A percentile compares a stretch with the other conserved stretches of the same genome.
Conservation (phyloP, 2,113 vertebrate genomes). For the Aldabrachelys gigantea region DNA sequence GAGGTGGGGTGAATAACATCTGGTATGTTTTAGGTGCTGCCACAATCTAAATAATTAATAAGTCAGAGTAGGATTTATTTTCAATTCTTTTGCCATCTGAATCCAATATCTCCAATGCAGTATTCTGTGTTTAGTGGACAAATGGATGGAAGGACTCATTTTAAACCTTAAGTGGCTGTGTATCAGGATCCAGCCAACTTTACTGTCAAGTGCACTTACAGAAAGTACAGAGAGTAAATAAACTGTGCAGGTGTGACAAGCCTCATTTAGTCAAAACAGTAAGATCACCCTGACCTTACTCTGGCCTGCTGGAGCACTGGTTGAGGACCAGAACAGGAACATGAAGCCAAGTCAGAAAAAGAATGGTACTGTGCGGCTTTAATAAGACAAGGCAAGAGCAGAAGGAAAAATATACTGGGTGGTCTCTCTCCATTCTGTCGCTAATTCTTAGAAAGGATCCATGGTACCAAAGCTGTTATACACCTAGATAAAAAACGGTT, state of each 20-base stretch:
- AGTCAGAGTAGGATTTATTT: not conserved
- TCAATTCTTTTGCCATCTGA: not conserved
- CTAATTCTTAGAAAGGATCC: not conserved
- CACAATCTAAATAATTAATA: not conserved
- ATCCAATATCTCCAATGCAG: not conserved
- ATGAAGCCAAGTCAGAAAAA: not conserved
- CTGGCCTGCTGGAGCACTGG: not conserved
- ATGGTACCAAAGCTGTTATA: not conserved
- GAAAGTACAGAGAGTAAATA: slow-evolving; percentile 3
- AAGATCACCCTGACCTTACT: slow-evolving; percentile 10
- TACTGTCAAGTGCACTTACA: not conserved
- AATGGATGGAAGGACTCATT: not conserved
- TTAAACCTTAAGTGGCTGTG: not conserved
- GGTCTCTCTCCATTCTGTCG: not conserved
- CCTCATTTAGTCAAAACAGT: not conserved
- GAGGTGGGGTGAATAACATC: not conserved
- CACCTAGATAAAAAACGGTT: not conserved
- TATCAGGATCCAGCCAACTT: not conserved
- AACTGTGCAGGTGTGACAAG: not conserved
- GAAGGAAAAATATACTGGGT: not conserved
- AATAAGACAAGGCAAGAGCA: not conserved
- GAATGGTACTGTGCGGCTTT: not conserved
- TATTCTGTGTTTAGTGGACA: not conserved
- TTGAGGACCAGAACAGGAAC: not conserved
- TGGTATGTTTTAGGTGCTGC: not conserved